These are phyloP conservation scores for Sebastes diaconus DNA, from an alignment of 2,797 vertebrate species.

Conservation along the genomic window DNA sequence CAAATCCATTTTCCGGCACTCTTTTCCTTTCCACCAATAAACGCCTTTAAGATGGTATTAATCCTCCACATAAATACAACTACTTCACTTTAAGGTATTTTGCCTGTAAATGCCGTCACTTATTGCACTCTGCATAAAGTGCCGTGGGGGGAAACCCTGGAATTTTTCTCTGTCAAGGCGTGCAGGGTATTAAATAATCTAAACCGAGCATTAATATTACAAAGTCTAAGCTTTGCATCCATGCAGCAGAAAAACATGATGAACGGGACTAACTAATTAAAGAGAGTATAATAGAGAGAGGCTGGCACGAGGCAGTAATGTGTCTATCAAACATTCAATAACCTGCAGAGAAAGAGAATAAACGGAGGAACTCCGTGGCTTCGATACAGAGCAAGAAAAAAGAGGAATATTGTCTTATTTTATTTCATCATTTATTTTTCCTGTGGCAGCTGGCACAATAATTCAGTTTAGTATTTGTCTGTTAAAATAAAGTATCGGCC, in stretches of 20 bases:
- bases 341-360: background rate
- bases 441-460: background rate
- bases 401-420: background rate
- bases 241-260: constrained; percentile 5
- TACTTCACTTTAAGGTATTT: background rate
- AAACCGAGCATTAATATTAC: constrained; percentile 44
- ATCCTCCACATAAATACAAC: background rate
- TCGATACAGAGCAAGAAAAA: background rate
- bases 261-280: constrained; percentile 4
- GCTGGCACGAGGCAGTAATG: background rate
- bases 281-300: background rate
- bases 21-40: background rate
- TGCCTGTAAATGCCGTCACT: constrained; percentile 4
- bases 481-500: background rate
- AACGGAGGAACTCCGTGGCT: background rate
- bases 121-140: background rate
- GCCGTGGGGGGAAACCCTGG: constrained; percentile 6
- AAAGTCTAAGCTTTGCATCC: constrained; percentile 14
- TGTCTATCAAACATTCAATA: constrained; percentile 10
- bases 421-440: background rate
- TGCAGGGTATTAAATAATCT: constrained; percentile 47
- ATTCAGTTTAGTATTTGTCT: background rate
- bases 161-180: background rate
- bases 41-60: background rate
- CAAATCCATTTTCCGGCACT: background rate